Evolutionary conservation across 2,888 invertebrate genomes (phyloP).

Genomic region (Microplitis manilae): DNA sequence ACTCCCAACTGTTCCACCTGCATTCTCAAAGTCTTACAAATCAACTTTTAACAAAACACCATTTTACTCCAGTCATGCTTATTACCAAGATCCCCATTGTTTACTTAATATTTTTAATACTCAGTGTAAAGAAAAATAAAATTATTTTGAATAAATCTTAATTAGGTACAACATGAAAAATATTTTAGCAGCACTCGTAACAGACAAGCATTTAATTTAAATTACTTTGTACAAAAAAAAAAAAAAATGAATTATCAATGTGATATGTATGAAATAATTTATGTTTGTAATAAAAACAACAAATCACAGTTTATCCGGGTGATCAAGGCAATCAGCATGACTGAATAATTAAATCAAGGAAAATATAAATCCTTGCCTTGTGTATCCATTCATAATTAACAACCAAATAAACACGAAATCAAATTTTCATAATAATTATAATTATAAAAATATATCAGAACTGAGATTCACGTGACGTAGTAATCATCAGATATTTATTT

Average conservation of each 20-base stretch:
- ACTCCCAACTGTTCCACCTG: constrained; percentile 59
- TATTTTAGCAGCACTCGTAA: too few relatives aligned
- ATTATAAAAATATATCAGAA: neutral
- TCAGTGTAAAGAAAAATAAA: constrained; percentile 46
- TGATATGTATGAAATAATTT: neutral
- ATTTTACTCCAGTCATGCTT: constrained; percentile 7
- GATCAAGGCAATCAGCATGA: constrained; percentile 26
- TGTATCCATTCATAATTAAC: constrained; percentile 29
- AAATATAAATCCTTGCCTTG: constrained; percentile 34
- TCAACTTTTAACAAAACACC: constrained; percentile 50
- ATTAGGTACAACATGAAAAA: too few relatives aligned
- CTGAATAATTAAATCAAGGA: constrained; percentile 18
- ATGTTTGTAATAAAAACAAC: neutral
- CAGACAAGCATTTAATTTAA: neutral
- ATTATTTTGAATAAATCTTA: constrained; percentile 22
- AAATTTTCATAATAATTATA: neutral
- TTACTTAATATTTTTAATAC: neutral
- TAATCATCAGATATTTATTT: neutral
- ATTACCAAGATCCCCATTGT: constrained; percentile 51
- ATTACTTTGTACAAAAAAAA: neutral
- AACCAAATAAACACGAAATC: neutral
- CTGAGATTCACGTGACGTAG: constrained; percentile 2
- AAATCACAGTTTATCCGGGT: neutral
- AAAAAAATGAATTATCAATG: neutral
- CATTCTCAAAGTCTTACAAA: constrained; percentile 62